Conservation (phyloP, 2,888 invertebrate species). For the Nomada ferruginata region DNA sequence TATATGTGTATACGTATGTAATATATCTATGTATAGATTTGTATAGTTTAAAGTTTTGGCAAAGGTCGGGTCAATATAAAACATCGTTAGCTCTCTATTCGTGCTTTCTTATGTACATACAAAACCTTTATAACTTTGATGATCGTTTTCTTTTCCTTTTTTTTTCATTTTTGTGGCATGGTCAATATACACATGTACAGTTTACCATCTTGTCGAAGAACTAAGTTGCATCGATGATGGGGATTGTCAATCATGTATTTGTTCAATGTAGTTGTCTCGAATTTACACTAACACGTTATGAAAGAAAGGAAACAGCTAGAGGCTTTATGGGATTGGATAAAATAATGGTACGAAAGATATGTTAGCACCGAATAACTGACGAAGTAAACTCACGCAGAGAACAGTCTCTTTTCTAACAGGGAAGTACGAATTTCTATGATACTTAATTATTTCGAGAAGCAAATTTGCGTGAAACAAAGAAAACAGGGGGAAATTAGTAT, state of each 20-base stretch:
- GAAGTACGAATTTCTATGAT: no score
- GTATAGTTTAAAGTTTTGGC: slow-evolving; percentile 79
- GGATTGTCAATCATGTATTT: slow-evolving; percentile 79
- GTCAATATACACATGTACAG: slow-evolving; percentile 79
- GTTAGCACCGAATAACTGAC: not conserved
- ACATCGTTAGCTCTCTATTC: slow-evolving; percentile 72
- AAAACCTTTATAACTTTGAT: slow-evolving; percentile 77
- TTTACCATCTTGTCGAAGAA: slow-evolving; percentile 72
- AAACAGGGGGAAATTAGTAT: not conserved
- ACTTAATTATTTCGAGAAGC: no score
- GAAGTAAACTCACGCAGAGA: not conserved
- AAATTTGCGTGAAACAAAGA: not conserved
- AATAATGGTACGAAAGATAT: not conserved
- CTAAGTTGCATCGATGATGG: slow-evolving; percentile 74
- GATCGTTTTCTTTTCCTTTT: slow-evolving; percentile 67
- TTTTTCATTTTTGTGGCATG: slow-evolving; percentile 41
- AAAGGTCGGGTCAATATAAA: slow-evolving; percentile 79
- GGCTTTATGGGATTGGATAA: slow-evolving; percentile 8
- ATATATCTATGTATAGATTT: slow-evolving; percentile 61
- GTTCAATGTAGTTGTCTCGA: slow-evolving; percentile 28
- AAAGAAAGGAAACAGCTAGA: not conserved
- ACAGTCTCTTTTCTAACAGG: no score
- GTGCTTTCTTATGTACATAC: slow-evolving; percentile 69
- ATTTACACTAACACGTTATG: slow-evolving; percentile 6
- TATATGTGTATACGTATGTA: slow-evolving; percentile 68